Conservation (phyloP, 2,113 vertebrate species). For the Ciconia stormi region DNA sequence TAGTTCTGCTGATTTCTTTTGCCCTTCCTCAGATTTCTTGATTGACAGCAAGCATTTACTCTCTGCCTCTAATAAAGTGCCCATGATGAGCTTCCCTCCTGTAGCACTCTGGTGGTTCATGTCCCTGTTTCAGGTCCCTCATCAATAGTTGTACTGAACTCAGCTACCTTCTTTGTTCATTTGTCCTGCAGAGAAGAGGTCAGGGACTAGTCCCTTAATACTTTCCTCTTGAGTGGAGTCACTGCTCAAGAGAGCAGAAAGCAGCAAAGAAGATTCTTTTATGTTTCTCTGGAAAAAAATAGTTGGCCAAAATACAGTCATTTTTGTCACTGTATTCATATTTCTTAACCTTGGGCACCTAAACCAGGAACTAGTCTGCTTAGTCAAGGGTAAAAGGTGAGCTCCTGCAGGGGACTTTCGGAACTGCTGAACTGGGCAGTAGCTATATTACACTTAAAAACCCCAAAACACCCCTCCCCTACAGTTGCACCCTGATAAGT, state of each 20-base stretch:
- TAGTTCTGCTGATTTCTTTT: neutral
- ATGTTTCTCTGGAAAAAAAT: neutral
- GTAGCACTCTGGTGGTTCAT: neutral
- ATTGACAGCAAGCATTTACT: neutral
- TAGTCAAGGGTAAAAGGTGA: neutral
- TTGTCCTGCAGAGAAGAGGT: neutral
- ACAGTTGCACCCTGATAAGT: neutral
- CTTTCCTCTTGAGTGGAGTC: neutral
- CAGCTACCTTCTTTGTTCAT: neutral
- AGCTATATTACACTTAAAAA: neutral
- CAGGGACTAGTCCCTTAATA: neutral
- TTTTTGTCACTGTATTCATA: neutral
- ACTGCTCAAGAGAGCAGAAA: neutral
- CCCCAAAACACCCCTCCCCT: fast-evolving
- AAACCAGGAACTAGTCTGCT: neutral
- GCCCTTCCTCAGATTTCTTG: neutral
- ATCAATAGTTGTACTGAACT: neutral
- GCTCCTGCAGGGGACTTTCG: neutral
- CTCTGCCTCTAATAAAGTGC: neutral
- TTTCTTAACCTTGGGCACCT: neutral
- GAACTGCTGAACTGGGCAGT: neutral
- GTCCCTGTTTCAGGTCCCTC: neutral
- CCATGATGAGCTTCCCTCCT: neutral
- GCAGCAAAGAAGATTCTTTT: neutral
- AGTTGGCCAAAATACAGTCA: neutral